phyloP scores from a whole-genome alignment of 2,797 vertebrate genomes.

The Oreortyx pictus region DNA sequence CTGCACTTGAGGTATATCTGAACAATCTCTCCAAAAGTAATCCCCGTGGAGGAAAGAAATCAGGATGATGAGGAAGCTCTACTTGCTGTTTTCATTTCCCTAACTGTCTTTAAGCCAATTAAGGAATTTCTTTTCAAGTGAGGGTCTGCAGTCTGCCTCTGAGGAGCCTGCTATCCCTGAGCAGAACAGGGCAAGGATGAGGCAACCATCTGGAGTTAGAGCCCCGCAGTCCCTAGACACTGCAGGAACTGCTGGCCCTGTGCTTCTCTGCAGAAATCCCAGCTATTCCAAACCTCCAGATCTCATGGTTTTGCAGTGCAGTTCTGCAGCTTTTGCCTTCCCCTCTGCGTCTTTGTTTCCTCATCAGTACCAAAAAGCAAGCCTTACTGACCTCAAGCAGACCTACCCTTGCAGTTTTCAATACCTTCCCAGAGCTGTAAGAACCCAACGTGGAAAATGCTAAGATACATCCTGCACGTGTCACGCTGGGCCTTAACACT shows the following conservation, averaged over 20 bases:
- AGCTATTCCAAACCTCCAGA: not conserved
- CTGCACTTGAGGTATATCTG: not conserved
- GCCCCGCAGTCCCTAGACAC: not conserved
- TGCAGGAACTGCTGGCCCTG: not conserved
- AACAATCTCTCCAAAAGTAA: not conserved
- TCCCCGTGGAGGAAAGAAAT: not conserved
- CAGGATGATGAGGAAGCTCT: not conserved
- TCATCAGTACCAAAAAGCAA: accelerated
- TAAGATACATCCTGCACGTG: accelerated
- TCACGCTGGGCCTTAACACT: not conserved
- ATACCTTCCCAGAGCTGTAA: not conserved
- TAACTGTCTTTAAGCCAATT: not conserved
- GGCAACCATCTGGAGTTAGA: not conserved
- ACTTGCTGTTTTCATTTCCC: not conserved
- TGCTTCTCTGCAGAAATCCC: not conserved
- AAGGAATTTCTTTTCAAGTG: not conserved
- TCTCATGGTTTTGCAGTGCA: not conserved
- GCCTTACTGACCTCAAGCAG: not conserved
- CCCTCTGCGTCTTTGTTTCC: not conserved
- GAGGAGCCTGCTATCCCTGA: not conserved
- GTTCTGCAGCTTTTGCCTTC: not conserved
- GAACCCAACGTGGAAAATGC: not conserved
- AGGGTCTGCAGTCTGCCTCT: not conserved
- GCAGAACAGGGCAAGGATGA: not conserved
- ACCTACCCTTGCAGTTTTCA: not conserved